Evolutionary conservation across 2,797 vertebrate genomes (phyloP).

Genomic region (Cygnus olor): DNA sequence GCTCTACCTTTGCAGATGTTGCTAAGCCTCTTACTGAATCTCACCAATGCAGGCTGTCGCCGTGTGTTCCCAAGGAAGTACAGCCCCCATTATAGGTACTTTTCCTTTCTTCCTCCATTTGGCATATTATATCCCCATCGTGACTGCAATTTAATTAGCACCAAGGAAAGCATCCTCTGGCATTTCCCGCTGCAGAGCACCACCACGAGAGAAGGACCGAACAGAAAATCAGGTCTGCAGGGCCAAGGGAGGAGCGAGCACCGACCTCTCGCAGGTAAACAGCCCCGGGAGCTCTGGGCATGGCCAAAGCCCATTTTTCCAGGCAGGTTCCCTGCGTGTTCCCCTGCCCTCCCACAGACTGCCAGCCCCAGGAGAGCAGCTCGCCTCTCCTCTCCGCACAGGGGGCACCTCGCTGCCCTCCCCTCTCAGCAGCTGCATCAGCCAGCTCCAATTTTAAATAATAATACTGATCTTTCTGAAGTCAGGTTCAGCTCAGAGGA

Average conservation of each 20-base stretch:
- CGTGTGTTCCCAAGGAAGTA: neutral
- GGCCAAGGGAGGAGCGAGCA: neutral
- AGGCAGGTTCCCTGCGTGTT: accelerated
- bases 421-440: neutral
- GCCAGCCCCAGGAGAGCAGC: neutral
- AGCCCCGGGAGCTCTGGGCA: neutral
- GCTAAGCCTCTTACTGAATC: conserved; percentile 26
- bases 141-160: neutral
- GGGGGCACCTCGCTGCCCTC: too few species aligned
- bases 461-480: too few species aligned
- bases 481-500: neutral
- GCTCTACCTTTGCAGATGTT: conserved; percentile 27
- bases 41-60: neutral
- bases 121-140: neutral
- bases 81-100: neutral
- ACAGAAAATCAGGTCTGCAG: neutral
- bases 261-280: accelerated
- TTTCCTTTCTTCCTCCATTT: neutral
- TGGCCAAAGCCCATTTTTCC: neutral
- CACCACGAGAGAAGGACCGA: neutral
- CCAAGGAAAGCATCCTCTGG: neutral
- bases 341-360: neutral
- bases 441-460: neutral
- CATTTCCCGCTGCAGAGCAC: neutral
- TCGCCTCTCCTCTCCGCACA: neutral